phyloP scores from a whole-genome alignment of 2,888 invertebrate species.

The Volucella zonaria region DNA sequence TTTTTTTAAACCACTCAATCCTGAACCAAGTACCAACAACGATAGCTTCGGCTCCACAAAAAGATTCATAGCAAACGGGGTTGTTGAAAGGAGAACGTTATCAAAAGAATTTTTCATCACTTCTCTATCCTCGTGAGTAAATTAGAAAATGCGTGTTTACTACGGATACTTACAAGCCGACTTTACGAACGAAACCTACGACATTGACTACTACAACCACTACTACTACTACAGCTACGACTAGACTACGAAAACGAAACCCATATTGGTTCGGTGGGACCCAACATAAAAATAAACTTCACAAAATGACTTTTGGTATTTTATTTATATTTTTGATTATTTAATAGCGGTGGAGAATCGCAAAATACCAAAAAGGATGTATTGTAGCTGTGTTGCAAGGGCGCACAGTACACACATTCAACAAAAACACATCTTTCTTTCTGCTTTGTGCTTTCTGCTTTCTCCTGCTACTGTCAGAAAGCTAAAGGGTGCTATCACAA shows the following conservation, averaged over 20 bases:
- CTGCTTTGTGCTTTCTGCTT: too few relatives aligned
- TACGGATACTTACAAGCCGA: conserved; percentile 45
- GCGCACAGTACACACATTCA: conserved; percentile 23
- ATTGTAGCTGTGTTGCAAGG: conserved; percentile 56
- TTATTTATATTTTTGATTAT: conserved; percentile 74
- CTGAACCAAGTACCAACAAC: not conserved
- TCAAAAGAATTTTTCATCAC: conserved; percentile 68
- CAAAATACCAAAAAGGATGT: conserved; percentile 71
- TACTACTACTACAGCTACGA: conserved; percentile 14
- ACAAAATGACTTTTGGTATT: conserved; percentile 74
- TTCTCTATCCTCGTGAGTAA: conserved; percentile 54
- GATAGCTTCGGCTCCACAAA: conserved; percentile 34
- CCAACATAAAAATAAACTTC: conserved; percentile 67
- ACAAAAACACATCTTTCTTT: conserved; percentile 8
- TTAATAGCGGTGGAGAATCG: conserved; percentile 73
- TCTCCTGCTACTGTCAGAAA: not conserved
- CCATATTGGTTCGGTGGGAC: conserved; percentile 51
- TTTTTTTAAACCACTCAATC: conserved; percentile 17
- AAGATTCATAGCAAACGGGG: conserved; percentile 59
- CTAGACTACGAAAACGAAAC: not conserved
- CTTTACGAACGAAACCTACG: conserved; percentile 63
- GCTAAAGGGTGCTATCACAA: conserved; percentile 59
- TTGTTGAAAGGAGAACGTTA: conserved; percentile 58
- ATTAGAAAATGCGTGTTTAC: conserved; percentile 69
- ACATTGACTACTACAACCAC: conserved; percentile 39